Percentiles rank a stretch among this genome's conserved stretches.
Evolutionary conservation across 1,140 invertebrate species (phyloP).

Genomic region (Vanessa tameamea): DNA sequence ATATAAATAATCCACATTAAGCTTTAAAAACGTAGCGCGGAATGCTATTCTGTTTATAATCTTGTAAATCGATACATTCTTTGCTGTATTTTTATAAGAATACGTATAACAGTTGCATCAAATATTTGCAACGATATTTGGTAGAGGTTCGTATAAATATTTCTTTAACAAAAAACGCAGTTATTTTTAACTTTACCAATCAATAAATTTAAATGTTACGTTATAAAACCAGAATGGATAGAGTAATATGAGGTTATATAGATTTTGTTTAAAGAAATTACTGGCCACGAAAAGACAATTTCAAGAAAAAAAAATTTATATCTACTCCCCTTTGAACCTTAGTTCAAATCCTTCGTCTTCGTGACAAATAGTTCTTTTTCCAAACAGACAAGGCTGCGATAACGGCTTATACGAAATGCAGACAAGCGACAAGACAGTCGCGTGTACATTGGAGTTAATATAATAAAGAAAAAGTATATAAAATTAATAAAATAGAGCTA

Average conservation of each 20-base stretch:
- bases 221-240: no score
- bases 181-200: no score
- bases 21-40: no score
- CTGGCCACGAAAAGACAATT: background rate
- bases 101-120: no score
- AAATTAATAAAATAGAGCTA: background rate
- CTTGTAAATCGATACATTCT: no score
- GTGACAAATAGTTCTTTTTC: conserved; percentile 65
- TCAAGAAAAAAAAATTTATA: conserved; percentile 12
- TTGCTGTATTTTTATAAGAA: no score
- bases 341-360: conserved; percentile 39
- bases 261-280: background rate
- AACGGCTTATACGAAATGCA: conserved; percentile 49
- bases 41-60: no score
- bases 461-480: background rate
- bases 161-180: no score
- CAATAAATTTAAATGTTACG: no score
- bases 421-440: conserved; percentile 18
- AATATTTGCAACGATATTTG: no score
- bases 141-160: no score
- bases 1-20: no score
- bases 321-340: conserved; percentile 27
- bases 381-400: conserved; percentile 55
- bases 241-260: background rate
- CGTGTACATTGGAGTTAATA: background rate